Evolutionary conservation across 1,140 invertebrate species (phyloP).

Genomic region (Coelopa frigida): DNA sequence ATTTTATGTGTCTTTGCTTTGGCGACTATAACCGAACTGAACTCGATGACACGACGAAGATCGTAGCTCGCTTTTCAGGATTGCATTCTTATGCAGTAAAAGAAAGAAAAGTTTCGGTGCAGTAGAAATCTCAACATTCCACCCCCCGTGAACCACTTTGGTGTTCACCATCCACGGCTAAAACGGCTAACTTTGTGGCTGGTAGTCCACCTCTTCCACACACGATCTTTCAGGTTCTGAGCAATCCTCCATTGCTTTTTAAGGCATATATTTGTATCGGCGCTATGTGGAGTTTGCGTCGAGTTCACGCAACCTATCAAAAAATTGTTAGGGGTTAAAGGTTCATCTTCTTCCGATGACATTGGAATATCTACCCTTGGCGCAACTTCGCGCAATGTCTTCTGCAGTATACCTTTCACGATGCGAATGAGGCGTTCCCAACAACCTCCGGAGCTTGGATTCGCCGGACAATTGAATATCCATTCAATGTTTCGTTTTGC

Average conservation of each 20-base stretch:
- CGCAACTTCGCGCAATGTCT: neutral
- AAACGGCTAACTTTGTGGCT: too few relatives aligned
- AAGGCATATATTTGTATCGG: constrained; percentile 9
- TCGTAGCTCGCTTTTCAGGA: too few relatives aligned
- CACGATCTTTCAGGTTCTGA: constrained; percentile 21
- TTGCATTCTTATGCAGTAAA: too few relatives aligned
- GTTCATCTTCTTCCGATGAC: constrained; percentile 17
- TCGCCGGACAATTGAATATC: constrained; percentile 26
- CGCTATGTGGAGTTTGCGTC: constrained; percentile 6
- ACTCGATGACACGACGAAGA: too few relatives aligned
- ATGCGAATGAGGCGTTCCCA: constrained; percentile 21
- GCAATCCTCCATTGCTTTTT: constrained; percentile 19
- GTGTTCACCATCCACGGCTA: too few relatives aligned
- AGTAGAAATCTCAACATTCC: too few relatives aligned
- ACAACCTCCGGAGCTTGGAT: constrained; percentile 26
- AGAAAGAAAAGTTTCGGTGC: too few relatives aligned
- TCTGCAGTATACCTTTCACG: neutral
- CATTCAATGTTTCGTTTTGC: constrained; percentile 17
- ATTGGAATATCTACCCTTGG: constrained; percentile 21
- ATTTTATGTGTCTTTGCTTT: too few relatives aligned
- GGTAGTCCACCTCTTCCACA: constrained; percentile 25
- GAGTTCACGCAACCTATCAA: constrained; percentile 13
- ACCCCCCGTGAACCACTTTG: too few relatives aligned
- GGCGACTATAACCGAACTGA: too few relatives aligned
- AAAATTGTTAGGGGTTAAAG: constrained; percentile 35